Conservation (phyloP, 53 echinoderm and acorn worm genomes). For the Mesocentrotus franciscanus region DNA sequence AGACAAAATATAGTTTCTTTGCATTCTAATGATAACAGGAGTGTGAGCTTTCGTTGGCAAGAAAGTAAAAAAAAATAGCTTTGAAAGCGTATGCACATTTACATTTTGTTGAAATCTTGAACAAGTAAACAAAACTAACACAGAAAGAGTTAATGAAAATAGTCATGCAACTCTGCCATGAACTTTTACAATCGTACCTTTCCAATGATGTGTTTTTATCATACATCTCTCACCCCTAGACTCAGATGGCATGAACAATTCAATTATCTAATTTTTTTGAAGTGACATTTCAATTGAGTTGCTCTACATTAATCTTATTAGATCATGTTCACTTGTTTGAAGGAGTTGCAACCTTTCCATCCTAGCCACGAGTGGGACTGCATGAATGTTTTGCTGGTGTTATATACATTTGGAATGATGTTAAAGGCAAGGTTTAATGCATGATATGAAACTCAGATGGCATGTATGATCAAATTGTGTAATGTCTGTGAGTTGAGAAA, state of each 20-base stretch:
- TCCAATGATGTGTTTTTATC: neutral
- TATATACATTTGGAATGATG: neutral
- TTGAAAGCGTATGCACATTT: too few relatives aligned
- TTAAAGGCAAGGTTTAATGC: neutral
- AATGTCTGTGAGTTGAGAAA: neutral
- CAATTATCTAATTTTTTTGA: neutral
- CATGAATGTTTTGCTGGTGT: neutral
- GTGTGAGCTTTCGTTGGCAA: too few relatives aligned
- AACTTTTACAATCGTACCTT: neutral
- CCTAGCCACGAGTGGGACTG: neutral
- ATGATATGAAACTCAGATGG: neutral
- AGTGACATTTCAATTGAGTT: conserved; percentile 24
- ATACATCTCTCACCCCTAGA: neutral
- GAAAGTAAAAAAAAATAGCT: too few relatives aligned
- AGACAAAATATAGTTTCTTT: too few relatives aligned
- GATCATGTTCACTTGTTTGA: neutral
- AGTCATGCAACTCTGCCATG: neutral
- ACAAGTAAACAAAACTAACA: too few relatives aligned
- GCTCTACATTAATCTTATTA: conserved; percentile 27
- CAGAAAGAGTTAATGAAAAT: too few relatives aligned
- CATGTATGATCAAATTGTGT: neutral
- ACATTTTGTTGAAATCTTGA: too few relatives aligned
- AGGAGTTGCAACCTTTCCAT: neutral
- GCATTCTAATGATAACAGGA: too few relatives aligned
- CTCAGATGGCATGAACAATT: neutral